Evolutionary conservation across 2,888 invertebrate species (phyloP).

Genomic region (Diarsia brunnea): DNA sequence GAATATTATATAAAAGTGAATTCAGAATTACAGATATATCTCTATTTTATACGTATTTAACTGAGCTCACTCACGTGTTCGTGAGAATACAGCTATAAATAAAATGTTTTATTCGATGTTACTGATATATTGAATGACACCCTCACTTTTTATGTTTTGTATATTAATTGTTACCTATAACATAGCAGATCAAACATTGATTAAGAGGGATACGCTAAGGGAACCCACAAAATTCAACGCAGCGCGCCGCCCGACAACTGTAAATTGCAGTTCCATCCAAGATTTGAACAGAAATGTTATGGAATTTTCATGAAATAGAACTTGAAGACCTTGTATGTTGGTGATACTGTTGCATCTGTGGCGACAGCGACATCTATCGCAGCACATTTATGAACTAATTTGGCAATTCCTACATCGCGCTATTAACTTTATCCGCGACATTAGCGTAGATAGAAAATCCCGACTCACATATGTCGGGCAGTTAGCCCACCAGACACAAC

Average conservation of each 20-base stretch:
- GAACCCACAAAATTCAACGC: background rate
- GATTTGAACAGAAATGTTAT: background rate
- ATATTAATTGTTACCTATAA: background rate
- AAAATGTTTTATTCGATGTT: background rate
- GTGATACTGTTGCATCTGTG: background rate
- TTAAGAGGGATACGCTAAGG: background rate
- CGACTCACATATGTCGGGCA: no score
- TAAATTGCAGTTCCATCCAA: background rate
- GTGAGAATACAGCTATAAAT: conserved; percentile 11
- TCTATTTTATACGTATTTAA: background rate
- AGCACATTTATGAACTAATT: no score
- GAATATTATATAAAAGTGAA: conserved; percentile 16
- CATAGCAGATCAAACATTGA: background rate
- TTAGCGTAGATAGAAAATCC: no score
- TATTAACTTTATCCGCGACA: no score
- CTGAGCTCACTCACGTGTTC: background rate
- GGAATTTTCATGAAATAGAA: background rate
- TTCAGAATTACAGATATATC: conserved; percentile 2
- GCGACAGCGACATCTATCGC: no score
- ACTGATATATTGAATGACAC: background rate
- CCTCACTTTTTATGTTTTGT: background rate
- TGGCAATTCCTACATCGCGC: no score
- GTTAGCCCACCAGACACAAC: no score
- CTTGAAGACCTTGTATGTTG: background rate
- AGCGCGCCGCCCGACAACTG: no score